Evolutionary conservation across 30 jellyfish, hydroid and myxozoan species (phyloP).

Genomic region (Pseudorhiza aurosa): DNA sequence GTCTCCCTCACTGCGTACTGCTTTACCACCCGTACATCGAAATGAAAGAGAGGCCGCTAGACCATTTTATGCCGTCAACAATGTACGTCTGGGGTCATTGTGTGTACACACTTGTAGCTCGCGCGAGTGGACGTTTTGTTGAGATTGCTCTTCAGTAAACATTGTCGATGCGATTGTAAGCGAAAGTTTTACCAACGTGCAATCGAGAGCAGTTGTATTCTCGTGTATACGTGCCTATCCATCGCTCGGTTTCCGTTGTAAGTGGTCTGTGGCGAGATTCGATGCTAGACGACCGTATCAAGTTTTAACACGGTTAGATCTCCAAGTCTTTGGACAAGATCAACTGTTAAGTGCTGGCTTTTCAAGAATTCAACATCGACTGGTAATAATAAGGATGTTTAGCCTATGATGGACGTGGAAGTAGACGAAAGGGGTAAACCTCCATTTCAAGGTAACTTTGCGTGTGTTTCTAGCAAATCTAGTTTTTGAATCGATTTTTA

Average conservation of each 20-base stretch:
- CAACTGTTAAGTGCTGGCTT: constrained; percentile 51
- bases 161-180: background rate
- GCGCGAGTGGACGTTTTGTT: constrained; percentile 47
- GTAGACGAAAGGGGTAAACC: background rate
- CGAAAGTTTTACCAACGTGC: background rate
- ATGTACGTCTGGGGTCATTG: constrained; percentile 32
- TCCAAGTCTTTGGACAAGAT: constrained; percentile 39
- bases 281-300: constrained; percentile 28
- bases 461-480: background rate
- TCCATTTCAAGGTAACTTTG: constrained; percentile 2
- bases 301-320: constrained; percentile 36
- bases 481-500: background rate
- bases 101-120: constrained; percentile 57
- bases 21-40: constrained; percentile 60
- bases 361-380: constrained; percentile 23
- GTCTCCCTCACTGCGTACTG: background rate
- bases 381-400: constrained; percentile 9
- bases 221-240: too few species aligned
- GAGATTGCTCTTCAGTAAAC: constrained; percentile 29
- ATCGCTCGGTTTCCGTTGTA: constrained; percentile 52
- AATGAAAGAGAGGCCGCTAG: constrained; percentile 71
- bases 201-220: background rate
- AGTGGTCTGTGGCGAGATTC: constrained; percentile 49
- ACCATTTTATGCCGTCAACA: constrained; percentile 52
- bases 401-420: constrained; percentile 27